Evolutionary conservation across 2,797 vertebrate species (phyloP).

Genomic region (Taenioides sp.): DNA sequence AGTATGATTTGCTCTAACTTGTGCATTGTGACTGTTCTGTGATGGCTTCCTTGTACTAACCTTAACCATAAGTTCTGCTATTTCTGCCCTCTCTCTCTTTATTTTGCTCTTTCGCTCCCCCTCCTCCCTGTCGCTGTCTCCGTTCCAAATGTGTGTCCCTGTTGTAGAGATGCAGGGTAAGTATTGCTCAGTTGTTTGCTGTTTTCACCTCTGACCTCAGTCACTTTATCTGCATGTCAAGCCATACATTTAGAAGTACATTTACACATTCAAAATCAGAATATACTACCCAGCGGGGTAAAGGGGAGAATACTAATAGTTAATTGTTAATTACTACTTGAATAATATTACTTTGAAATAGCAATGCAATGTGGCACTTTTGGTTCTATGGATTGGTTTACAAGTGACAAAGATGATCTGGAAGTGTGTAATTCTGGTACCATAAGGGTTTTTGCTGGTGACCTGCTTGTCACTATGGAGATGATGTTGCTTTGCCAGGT

Average conservation of each 20-base stretch:
- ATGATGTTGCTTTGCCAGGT: no score
- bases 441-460: no score
- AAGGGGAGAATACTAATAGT: background rate
- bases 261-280: background rate
- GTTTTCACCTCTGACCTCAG: conserved; percentile 8
- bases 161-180: conserved; percentile 81
- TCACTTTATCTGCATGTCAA: background rate
- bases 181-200: conserved; percentile 60
- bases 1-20: conserved; percentile 65
- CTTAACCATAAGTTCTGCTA: conserved; percentile 73
- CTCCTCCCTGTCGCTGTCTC: conserved; percentile 31
- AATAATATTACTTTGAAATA: no score
- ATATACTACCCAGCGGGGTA: background rate
- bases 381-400: background rate
- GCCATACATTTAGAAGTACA: background rate
- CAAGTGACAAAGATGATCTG: background rate
- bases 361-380: no score
- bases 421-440: no score
- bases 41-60: conserved; percentile 77
- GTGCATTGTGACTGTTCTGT: conserved; percentile 68
- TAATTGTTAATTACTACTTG: background rate
- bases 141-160: conserved; percentile 43
- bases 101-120: conserved; percentile 50
- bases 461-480: no score
- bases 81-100: conserved; percentile 47